These are phyloP conservation scores for Mizuhopecten yessoensis DNA, from an alignment of 1,140 invertebrate genomes.

Conservation along the genomic window DNA sequence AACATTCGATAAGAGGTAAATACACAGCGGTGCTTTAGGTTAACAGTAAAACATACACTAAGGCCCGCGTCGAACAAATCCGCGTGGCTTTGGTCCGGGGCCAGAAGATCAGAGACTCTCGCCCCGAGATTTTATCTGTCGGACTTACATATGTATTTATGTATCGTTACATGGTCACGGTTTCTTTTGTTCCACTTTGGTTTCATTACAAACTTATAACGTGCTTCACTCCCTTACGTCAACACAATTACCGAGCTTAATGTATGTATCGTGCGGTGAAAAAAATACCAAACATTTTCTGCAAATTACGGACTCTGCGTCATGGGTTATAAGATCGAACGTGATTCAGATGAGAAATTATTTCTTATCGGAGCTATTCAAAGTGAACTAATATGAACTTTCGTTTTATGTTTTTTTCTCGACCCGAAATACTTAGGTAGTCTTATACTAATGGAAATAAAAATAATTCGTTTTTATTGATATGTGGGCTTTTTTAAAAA, in stretches of 20 bases:
- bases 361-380: no score
- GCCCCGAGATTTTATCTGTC: constrained; percentile 16
- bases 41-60: neutral
- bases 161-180: neutral
- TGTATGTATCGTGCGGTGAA: no score
- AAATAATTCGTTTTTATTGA: neutral
- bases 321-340: no score
- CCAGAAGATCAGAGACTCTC: neutral
- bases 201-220: neutral
- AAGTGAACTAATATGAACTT: no score
- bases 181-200: constrained; percentile 11
- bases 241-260: no score
- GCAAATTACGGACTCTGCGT: no score
- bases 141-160: neutral
- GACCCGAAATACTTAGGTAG: neutral
- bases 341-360: no score
- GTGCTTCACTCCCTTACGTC: neutral
- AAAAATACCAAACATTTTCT: no score
- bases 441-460: neutral
- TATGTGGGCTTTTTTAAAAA: neutral
- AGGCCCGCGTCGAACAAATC: neutral
- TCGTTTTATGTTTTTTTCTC: neutral
- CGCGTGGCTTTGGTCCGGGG: neutral
- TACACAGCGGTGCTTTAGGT: neutral
- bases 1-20: neutral